Percentiles rank a stretch among this genome's conserved stretches.
These are phyloP conservation scores for Orchesella flavescens DNA, from an alignment of 2,888 invertebrate species.

Conservation along the genomic window DNA sequence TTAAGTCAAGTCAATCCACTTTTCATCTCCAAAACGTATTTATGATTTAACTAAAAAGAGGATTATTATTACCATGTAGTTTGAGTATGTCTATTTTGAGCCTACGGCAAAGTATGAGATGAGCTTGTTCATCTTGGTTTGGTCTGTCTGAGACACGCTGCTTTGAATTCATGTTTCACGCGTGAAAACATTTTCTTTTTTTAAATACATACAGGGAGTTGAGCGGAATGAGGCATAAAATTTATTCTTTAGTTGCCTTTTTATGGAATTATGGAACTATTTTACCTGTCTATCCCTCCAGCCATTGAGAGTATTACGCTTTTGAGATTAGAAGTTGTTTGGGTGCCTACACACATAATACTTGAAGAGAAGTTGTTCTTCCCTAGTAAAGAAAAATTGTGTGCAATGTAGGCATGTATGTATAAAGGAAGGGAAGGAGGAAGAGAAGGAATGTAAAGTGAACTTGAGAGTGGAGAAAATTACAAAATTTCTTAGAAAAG, in stretches of 20 bases:
- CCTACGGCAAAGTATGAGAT: too few species aligned
- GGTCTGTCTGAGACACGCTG: not conserved
- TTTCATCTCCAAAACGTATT: too few species aligned
- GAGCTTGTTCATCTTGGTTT: too few species aligned
- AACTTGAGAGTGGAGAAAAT: conserved; percentile 18
- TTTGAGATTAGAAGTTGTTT: not conserved
- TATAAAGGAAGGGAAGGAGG: not conserved
- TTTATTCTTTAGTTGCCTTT: conserved; percentile 18
- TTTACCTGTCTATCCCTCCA: too few species aligned
- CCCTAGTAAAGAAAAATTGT: too few species aligned
- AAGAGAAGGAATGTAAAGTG: not conserved
- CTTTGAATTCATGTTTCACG: not conserved
- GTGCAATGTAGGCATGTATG: not conserved
- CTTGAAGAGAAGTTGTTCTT: too few species aligned
- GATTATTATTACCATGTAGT: too few species aligned
- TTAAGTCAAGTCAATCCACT: too few species aligned
- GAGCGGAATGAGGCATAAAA: conserved; percentile 45
- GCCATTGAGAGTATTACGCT: too few species aligned
- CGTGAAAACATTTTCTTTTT: not conserved
- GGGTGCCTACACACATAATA: too few species aligned
- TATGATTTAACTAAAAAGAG: too few species aligned
- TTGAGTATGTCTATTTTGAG: too few species aligned
- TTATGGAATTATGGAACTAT: not conserved
- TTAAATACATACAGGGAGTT: conserved; percentile 10
- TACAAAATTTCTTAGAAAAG: conserved; percentile 31